Conservation (phyloP, 2,888 invertebrate species). For the Drosophila kambysellisi region DNA sequence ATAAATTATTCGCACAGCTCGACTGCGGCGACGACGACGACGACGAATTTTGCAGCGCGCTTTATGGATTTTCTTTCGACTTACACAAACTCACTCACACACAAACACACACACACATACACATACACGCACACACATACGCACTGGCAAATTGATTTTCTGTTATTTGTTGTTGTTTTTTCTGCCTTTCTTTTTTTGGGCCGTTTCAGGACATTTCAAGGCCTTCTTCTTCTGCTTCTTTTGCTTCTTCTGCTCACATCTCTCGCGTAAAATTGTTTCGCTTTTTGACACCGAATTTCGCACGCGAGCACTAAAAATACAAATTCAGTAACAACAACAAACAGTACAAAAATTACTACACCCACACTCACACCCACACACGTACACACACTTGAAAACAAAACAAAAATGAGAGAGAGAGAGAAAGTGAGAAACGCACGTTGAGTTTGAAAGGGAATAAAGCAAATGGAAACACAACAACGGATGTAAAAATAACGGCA, state of each 20-base stretch:
- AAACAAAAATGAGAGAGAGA: constrained; percentile 36
- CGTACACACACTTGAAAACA: constrained; percentile 21
- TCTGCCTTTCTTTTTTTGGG: constrained; percentile 28
- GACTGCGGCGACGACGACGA: constrained; percentile 41
- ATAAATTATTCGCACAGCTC: constrained; percentile 64
- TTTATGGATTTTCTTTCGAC: constrained; percentile 69
- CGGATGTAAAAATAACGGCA: constrained; percentile 28
- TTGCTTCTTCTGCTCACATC: constrained; percentile 46
- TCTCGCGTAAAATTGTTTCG: constrained; percentile 61
- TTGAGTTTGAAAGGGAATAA: constrained; percentile 25
- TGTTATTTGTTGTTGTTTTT: constrained; percentile 41
- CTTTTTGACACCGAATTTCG: constrained; percentile 60
- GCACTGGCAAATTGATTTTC: constrained; percentile 70
- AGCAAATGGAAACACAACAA: constrained; percentile 33
- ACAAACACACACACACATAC: constrained; percentile 12
- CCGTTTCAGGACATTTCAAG: constrained; percentile 67
- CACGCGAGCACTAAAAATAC: constrained; percentile 74
- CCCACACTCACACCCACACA: constrained; percentile 16
- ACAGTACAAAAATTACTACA: constrained; percentile 19
- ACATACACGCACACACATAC: constrained; percentile 17
- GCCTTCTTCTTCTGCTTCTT: constrained; percentile 31
- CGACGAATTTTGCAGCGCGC: constrained; percentile 57
- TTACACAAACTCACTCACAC: not conserved
- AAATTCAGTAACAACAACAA: constrained; percentile 28
- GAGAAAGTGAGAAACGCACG: constrained; percentile 35